A percentile compares a stretch with the other conserved stretches of the same genome.
phyloP scores from a whole-genome alignment of 2,888 invertebrate species.

The Zele albiditarsus region DNA sequence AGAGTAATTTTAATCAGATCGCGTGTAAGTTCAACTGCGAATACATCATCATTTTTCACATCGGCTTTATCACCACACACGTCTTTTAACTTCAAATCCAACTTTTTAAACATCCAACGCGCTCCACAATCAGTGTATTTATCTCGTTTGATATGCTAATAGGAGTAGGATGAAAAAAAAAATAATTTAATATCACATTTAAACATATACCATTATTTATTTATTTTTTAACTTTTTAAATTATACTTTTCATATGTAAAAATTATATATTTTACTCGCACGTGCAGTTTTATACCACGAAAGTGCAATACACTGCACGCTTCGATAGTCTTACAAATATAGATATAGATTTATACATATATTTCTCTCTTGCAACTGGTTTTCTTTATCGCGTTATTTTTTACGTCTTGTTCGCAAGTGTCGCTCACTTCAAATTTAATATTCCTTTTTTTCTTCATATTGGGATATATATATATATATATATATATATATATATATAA shows the following conservation, averaged over 20 bases:
- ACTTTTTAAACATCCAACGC: slow-evolving; percentile 13
- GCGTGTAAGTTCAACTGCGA: slow-evolving; percentile 2
- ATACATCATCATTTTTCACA: slow-evolving; percentile 17
- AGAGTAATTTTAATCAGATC: neutral
- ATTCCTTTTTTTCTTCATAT: neutral
- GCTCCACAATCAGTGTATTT: slow-evolving; percentile 3
- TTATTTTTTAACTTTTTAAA: slow-evolving; percentile 17
- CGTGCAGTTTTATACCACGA: slow-evolving; percentile 16
- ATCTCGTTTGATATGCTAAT: slow-evolving; percentile 39
- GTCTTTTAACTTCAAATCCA: slow-evolving; percentile 9
- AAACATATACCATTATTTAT: slow-evolving; percentile 19
- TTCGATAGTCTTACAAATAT: slow-evolving; percentile 28
- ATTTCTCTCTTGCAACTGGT: neutral
- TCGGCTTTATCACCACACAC: neutral
- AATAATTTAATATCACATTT: slow-evolving; percentile 4
- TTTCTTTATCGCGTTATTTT: neutral
- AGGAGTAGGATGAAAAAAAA: neutral
- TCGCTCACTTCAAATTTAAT: neutral
- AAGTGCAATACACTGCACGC: slow-evolving; percentile 26
- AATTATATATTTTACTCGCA: slow-evolving; percentile 18
- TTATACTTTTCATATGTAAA: slow-evolving; percentile 8
- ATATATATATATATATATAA: neutral
- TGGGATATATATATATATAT: neutral
- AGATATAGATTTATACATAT: neutral
- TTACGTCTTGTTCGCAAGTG: neutral